These are phyloP conservation scores for Rutilus rutilus DNA, from an alignment of 2,113 vertebrate genomes.

Conservation along the genomic window DNA sequence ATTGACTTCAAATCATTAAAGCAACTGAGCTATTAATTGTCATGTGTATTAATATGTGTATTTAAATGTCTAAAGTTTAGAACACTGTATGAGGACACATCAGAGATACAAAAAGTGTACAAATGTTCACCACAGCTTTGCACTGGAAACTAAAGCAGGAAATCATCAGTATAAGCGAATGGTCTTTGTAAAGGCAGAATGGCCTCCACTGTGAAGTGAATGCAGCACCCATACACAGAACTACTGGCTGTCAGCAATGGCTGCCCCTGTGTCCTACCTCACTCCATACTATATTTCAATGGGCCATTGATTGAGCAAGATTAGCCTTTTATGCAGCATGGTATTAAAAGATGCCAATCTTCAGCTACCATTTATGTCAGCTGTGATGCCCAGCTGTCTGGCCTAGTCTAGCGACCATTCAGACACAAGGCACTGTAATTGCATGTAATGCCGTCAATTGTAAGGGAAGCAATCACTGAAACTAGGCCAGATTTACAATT, in stretches of 20 bases:
- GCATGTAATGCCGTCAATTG: slow-evolving; percentile 46
- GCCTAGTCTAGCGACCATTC: slow-evolving; percentile 50
- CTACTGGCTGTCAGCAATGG: slow-evolving; percentile 55
- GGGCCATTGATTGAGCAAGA: slow-evolving; percentile 77
- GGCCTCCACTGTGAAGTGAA: slow-evolving; percentile 49
- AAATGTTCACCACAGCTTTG: background rate
- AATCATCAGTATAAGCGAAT: slow-evolving; percentile 33
- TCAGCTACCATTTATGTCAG: slow-evolving; percentile 62
- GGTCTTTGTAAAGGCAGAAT: slow-evolving; percentile 39
- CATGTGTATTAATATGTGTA: too few species aligned
- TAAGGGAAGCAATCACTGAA: slow-evolving; percentile 44
- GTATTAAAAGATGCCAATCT: slow-evolving; percentile 78
- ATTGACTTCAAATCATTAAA: slow-evolving; percentile 11
- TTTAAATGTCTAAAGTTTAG: background rate
- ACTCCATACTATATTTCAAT: slow-evolving; percentile 69
- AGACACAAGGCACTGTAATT: slow-evolving; percentile 39
- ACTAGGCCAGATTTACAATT: slow-evolving; percentile 36
- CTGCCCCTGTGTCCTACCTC: slow-evolving; percentile 64
- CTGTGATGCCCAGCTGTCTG: slow-evolving; percentile 67
- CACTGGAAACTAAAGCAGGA: slow-evolving; percentile 33
- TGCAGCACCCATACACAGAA: slow-evolving; percentile 59
- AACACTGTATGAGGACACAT: background rate
- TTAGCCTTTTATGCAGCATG: slow-evolving; percentile 63
- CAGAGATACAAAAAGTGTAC: background rate
- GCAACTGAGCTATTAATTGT: background rate